A percentile compares a stretch with the other conserved stretches of the same genome.
Conservation (phyloP, 2,113 vertebrate species). For the Rana temporaria region DNA sequence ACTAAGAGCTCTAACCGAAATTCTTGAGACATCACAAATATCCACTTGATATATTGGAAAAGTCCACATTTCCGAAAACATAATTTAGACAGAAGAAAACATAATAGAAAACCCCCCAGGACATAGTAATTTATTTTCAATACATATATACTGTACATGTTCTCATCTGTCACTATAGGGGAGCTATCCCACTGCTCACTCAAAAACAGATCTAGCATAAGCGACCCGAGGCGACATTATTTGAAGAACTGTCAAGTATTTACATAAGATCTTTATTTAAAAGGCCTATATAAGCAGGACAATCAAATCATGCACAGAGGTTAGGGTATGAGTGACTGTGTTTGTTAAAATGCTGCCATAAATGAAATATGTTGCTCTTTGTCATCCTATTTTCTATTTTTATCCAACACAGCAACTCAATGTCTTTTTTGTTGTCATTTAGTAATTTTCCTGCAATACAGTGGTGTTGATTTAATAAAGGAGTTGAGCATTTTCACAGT, state of each 20-base stretch:
- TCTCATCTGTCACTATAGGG: slow-evolving; percentile 33
- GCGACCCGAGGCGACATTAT: slow-evolving; percentile 44
- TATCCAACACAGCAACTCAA: too few relatives aligned
- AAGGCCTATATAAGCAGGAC: slow-evolving; percentile 45
- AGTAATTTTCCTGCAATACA: too few relatives aligned
- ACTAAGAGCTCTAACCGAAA: too few relatives aligned
- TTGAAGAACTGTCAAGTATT: slow-evolving; percentile 35
- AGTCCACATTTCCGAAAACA: not conserved
- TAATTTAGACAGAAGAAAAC: not conserved
- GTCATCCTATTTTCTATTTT: not conserved
- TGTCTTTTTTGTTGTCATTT: too few relatives aligned
- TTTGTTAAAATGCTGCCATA: not conserved
- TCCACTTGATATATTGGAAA: not conserved
- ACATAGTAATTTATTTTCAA: slow-evolving; percentile 53
- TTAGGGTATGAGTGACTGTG: slow-evolving; percentile 53
- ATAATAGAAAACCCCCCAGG: not conserved
- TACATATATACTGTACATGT: not conserved
- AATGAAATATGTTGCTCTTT: not conserved
- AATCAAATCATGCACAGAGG: not conserved
- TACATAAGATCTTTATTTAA: slow-evolving; percentile 57
- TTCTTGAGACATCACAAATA: too few relatives aligned
- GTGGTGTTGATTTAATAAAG: too few relatives aligned
- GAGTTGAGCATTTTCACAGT: too few relatives aligned
- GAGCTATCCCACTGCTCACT: slow-evolving; percentile 45
- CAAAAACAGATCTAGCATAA: slow-evolving; percentile 45